Evolutionary conservation across 2,888 invertebrate genomes (phyloP).

Genomic region (Bibio marci): DNA sequence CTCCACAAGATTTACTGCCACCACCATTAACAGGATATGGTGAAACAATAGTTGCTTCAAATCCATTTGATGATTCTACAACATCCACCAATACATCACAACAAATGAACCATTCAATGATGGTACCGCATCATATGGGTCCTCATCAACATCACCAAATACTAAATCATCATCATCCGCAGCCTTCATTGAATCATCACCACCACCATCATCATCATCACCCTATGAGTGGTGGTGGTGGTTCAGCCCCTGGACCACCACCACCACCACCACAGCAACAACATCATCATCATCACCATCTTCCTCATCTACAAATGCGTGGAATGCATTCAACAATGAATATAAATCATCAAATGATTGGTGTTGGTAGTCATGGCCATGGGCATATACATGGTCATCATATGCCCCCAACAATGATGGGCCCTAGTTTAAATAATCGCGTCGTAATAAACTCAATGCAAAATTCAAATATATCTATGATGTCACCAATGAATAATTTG

Average conservation of each 20-base stretch:
- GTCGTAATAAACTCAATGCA: slow-evolving; percentile 10
- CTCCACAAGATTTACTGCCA: too few species aligned
- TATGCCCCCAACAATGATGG: background rate
- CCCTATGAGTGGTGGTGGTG: too few species aligned
- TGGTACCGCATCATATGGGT: slow-evolving; percentile 35
- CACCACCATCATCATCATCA: slow-evolving; percentile 51
- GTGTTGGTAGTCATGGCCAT: slow-evolving; percentile 28
- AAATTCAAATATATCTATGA: slow-evolving; percentile 25
- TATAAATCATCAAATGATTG: slow-evolving; percentile 20
- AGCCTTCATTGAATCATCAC: slow-evolving; percentile 31
- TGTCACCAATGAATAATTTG: slow-evolving; percentile 39
- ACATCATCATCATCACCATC: slow-evolving; percentile 20
- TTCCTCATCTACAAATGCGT: slow-evolving; percentile 28
- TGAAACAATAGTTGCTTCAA: slow-evolving; percentile 85
- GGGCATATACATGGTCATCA: slow-evolving; percentile 13
- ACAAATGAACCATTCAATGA: slow-evolving; percentile 31
- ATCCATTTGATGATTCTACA: slow-evolving; percentile 80
- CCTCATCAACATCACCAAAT: slow-evolving; percentile 34
- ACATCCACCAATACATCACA: slow-evolving; percentile 11
- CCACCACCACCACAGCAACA: slow-evolving; percentile 13
- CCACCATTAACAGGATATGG: slow-evolving; percentile 53
- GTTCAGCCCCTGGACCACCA: too few species aligned
- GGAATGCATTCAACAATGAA: slow-evolving; percentile 1
- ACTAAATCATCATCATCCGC: slow-evolving; percentile 22
- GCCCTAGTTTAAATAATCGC: slow-evolving; percentile 3